A percentile compares a stretch with the other conserved stretches of the same genome.
Evolutionary conservation across 2,888 invertebrate genomes (phyloP).

Genomic region (Drosophila anceps): DNA sequence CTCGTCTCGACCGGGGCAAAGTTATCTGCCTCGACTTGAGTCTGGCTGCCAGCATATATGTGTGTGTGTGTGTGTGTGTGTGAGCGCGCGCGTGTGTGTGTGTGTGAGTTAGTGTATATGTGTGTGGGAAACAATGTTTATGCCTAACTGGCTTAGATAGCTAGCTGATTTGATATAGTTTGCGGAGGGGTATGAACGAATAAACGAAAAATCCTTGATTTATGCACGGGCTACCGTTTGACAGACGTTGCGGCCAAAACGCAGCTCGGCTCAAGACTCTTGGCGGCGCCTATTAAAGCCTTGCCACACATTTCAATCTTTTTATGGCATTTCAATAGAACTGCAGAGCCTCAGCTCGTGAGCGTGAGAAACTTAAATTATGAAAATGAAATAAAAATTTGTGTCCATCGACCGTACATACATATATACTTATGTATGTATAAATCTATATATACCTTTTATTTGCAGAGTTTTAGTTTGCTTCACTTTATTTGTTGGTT

Average conservation of each 20-base stretch:
- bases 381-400: slow-evolving; percentile 62
- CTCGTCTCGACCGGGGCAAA: slow-evolving; percentile 57
- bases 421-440: not conserved
- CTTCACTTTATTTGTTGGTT: slow-evolving; percentile 26
- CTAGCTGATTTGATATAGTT: slow-evolving; percentile 61
- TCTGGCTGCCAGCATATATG: slow-evolving; percentile 17
- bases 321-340: slow-evolving; percentile 81
- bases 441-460: not conserved
- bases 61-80: slow-evolving; percentile 19
- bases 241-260: slow-evolving; percentile 51
- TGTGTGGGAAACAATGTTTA: slow-evolving; percentile 77
- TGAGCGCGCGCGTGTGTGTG: slow-evolving; percentile 10
- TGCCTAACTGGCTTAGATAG: slow-evolving; percentile 71
- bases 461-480: slow-evolving; percentile 14
- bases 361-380: slow-evolving; percentile 78
- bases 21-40: slow-evolving; percentile 39
- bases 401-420: not conserved
- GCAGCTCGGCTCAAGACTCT: slow-evolving; percentile 21
- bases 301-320: slow-evolving; percentile 71
- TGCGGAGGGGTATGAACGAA: slow-evolving; percentile 44
- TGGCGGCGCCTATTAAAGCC: slow-evolving; percentile 77
- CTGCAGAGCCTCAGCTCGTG: slow-evolving; percentile 25
- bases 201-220: slow-evolving; percentile 73
- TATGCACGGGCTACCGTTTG: slow-evolving; percentile 79
- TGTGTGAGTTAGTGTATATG: slow-evolving; percentile 19